Base-by-base conservation (phyloP, 2,113 vertebrate genomes). In the Aphyosemion australe region DNA sequence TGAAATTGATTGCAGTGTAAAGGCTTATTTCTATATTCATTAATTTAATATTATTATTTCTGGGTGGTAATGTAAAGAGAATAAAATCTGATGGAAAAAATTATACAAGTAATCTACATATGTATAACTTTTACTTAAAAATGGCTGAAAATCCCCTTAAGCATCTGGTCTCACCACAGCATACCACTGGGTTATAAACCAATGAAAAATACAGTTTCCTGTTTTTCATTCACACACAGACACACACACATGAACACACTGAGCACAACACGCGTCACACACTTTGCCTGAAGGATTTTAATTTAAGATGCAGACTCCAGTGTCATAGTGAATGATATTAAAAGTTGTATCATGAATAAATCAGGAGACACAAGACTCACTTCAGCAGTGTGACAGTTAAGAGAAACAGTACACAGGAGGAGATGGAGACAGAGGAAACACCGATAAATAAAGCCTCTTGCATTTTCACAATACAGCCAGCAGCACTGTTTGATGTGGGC, bases 281-380 rank as follows among this genome's bases (percentile, higher is more conserved):
- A 86, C 72, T 87, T 74, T 85, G 85, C 90, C 88, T 84, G 82
- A 80, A 89, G 88, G 83, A 89, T 88, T 90, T 90, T 90, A 90
- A 89, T 90, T 89, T 89, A 86, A 84, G 84, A 89, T 89, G 89
- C 86, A 89, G 88, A 90, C 86, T 88, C 83, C 63, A 52, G 82
- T 91, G 90, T 93, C 90, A 90, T 74, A 86, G 88, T 90, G 90
- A 92, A 90, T 89, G 90, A 91, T 91, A 89, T 91, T 91, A 91
- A 92, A 91, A 91, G 89, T 90, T 70, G 73, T 83, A 88, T 89
- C 89, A 91, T 93, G 88, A 92, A 92, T 93, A 93, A 93, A 91
- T 89, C 85, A 91, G 87, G 74, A 92, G 85, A 90, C 82, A 82
- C 83, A 88, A 83, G 85, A 90, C 82, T 92, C 86, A 89, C 88